Evolutionary conservation across 2,888 invertebrate species (phyloP).

Genomic region (Scaeva pyrastri): DNA sequence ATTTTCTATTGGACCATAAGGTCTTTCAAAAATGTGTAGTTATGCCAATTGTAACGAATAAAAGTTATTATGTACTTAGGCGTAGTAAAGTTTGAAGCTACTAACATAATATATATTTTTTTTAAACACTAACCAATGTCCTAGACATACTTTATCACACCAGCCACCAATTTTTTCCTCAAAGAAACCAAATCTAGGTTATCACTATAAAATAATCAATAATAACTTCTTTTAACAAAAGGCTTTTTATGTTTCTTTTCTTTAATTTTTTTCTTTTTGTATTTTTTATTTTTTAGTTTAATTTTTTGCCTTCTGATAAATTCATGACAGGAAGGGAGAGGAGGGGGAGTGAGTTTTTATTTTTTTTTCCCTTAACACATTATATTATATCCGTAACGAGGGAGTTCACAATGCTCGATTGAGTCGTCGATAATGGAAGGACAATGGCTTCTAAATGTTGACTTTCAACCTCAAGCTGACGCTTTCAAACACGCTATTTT

Average conservation of each 20-base stretch:
- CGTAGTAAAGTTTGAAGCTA: neutral
- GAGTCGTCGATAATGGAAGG: conserved; percentile 71
- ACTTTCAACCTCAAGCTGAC: conserved; percentile 71
- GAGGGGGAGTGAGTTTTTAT: neutral
- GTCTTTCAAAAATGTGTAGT: too few species aligned
- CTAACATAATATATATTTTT: neutral
- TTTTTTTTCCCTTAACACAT: conserved; percentile 45
- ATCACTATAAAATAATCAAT: conserved; percentile 72
- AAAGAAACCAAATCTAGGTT: conserved; percentile 67
- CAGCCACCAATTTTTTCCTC: conserved; percentile 49
- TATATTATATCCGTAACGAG: conserved; percentile 62
- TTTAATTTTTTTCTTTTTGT: conserved; percentile 21
- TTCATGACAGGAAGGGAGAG: conserved; percentile 20
- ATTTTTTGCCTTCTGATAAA: conserved; percentile 1
- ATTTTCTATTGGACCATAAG: too few species aligned
- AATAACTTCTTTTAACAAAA: conserved; percentile 68
- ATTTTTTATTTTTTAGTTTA: too few species aligned
- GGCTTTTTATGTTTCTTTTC: conserved; percentile 50
- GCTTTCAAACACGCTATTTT: conserved; percentile 55
- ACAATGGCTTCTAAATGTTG: conserved; percentile 73
- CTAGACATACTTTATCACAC: conserved; percentile 62
- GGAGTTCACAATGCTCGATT: conserved; percentile 71
- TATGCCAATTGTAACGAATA: too few species aligned
- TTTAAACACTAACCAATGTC: conserved; percentile 29
- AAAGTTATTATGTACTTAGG: too few species aligned